Conservation (phyloP, 2,888 invertebrate genomes). For the Cephonodes hylas region DNA sequence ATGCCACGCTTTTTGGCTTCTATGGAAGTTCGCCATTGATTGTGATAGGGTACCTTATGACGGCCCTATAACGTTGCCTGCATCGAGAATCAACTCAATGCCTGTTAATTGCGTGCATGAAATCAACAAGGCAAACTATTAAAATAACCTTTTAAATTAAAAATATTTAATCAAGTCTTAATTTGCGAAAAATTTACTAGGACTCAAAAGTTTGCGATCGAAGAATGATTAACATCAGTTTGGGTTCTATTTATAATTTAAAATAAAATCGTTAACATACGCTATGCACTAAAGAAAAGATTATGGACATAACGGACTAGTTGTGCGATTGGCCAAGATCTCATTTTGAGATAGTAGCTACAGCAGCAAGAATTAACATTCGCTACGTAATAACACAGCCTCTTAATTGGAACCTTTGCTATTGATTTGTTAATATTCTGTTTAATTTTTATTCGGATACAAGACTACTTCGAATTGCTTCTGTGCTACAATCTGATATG, state of each 20-base stretch:
- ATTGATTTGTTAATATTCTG: constrained; percentile 72
- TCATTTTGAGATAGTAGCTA: constrained; percentile 64
- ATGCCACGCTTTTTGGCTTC: too few species aligned
- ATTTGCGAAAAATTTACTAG: background rate
- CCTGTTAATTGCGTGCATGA: too few species aligned
- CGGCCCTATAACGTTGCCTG: too few species aligned
- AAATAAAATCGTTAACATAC: constrained; percentile 3
- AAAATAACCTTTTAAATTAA: too few species aligned
- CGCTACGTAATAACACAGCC: constrained; percentile 56
- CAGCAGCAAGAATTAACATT: constrained; percentile 54
- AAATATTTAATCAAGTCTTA: background rate
- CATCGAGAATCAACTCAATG: too few species aligned
- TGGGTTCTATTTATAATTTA: background rate
- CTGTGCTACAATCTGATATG: constrained; percentile 46
- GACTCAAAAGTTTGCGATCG: background rate
- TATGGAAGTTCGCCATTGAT: too few species aligned
- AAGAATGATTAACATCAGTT: background rate
- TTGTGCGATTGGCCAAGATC: constrained; percentile 47
- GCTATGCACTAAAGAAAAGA: background rate
- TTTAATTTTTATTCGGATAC: constrained; percentile 58
- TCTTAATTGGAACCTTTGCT: constrained; percentile 66
- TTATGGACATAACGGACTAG: constrained; percentile 8
- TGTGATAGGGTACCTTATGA: too few species aligned
- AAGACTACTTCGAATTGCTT: constrained; percentile 45
- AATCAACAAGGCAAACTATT: too few species aligned